These are phyloP conservation scores for Calonectris borealis DNA, from an alignment of 2,113 vertebrate genomes.

Conservation along the genomic window DNA sequence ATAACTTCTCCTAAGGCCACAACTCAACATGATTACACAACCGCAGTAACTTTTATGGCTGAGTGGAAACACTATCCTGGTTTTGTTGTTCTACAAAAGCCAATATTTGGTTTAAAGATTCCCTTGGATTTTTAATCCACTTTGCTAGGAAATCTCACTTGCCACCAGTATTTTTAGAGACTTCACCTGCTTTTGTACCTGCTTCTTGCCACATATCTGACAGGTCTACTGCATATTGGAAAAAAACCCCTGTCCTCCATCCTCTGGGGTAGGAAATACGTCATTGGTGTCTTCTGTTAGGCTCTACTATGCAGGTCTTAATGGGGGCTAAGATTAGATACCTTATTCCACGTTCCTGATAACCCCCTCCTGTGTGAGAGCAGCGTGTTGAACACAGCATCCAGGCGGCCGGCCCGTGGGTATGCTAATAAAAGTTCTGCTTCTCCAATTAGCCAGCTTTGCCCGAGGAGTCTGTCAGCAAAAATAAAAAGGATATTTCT, in stretches of 20 bases:
- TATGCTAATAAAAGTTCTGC: constrained; percentile 32
- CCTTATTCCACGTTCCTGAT: not conserved
- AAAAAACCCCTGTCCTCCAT: not conserved
- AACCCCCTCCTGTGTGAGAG: not conserved
- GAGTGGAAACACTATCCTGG: constrained; percentile 45
- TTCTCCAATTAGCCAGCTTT: constrained; percentile 3
- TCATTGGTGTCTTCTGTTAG: not conserved
- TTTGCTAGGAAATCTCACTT: constrained; percentile 2
- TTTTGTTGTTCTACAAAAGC: constrained; percentile 56
- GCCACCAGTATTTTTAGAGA: not conserved
- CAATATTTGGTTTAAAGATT: constrained; percentile 57
- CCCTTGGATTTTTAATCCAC: constrained; percentile 49
- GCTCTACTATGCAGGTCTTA: not conserved
- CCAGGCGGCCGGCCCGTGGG: not conserved
- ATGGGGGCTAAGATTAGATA: not conserved
- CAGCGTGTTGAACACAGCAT: not conserved
- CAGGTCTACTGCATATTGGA: not conserved
- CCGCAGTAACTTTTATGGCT: constrained; percentile 51
- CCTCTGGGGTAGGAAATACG: not conserved
- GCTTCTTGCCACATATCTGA: not conserved
- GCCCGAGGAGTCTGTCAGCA: constrained; percentile 46
- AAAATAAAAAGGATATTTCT: constrained; percentile 64
- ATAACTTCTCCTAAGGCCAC: constrained; percentile 57
- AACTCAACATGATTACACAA: constrained; percentile 60
- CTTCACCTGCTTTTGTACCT: not conserved